Percentiles rank a stretch among this genome's conserved stretches.
These are phyloP conservation scores for Cecidostiba fungosa DNA, from an alignment of 2,888 invertebrate genomes.

Conservation along the genomic window DNA sequence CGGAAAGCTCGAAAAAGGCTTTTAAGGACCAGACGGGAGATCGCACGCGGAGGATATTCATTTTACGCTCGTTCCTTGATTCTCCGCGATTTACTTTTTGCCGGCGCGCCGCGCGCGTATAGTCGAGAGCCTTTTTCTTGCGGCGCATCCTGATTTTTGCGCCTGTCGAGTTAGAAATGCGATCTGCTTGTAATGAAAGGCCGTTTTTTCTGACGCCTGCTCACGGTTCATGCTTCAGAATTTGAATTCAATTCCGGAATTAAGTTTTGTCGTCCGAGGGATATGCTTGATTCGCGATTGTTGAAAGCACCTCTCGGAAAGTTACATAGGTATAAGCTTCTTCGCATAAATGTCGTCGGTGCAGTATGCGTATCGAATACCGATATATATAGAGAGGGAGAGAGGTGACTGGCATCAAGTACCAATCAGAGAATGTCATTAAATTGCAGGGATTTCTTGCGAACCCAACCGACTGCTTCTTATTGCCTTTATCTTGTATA, in stretches of 20 bases:
- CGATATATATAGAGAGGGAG: conserved; percentile 63
- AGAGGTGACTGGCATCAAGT: conserved; percentile 75
- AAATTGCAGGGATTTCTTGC: conserved; percentile 78
- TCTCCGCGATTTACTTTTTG: conserved; percentile 59
- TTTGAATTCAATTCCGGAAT: conserved; percentile 16
- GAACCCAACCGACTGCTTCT: conserved; percentile 71
- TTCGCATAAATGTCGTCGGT: conserved; percentile 70
- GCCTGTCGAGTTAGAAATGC: conserved; percentile 63
- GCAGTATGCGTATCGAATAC: conserved; percentile 73
- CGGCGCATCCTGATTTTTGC: conserved; percentile 44
- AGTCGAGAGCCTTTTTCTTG: conserved; percentile 45
- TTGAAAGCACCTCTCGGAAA: conserved; percentile 58
- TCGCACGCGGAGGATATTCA: conserved; percentile 55
- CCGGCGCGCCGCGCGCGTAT: conserved; percentile 4
- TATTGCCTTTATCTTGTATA: conserved; percentile 61
- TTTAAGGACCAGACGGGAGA: conserved; percentile 58
- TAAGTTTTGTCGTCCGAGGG: not conserved
- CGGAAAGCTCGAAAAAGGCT: conserved; percentile 60
- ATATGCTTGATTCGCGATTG: no score
- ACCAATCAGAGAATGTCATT: conserved; percentile 79
- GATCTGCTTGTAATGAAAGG: conserved; percentile 57
- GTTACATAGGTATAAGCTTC: conserved; percentile 69
- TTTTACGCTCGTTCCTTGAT: conserved; percentile 63
- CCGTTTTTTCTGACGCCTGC: not conserved
- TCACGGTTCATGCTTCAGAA: not conserved